A percentile compares a stretch with the other conserved stretches of the same genome.
Evolutionary conservation across 37 sponge, comb jelly and placozoan species (phyloP).

Genomic region (Ianthella basta): DNA sequence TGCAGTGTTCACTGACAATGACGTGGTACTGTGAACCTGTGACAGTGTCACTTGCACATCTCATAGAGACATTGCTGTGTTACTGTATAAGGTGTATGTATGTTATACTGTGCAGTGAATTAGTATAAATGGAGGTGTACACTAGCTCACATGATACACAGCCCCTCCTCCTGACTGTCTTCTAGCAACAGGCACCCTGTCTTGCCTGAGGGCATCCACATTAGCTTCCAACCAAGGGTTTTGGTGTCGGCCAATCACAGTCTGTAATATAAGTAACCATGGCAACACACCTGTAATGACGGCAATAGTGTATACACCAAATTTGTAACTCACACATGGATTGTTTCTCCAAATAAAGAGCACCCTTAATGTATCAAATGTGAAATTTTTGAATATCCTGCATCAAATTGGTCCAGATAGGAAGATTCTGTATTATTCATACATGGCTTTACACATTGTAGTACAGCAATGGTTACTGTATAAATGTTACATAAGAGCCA

Average conservation of each 20-base stretch:
- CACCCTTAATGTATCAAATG: constrained; percentile 41
- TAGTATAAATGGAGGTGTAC: too few species aligned
- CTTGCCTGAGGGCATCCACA: constrained; percentile 41
- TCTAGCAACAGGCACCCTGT: constrained; percentile 59
- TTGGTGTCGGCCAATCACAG: constrained; percentile 80
- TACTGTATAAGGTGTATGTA: too few species aligned
- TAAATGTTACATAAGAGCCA: too few species aligned
- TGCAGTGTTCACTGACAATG: too few species aligned
- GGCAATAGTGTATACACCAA: background rate
- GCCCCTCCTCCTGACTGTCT: constrained; percentile 87
- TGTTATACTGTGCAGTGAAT: too few species aligned
- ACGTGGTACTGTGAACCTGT: too few species aligned
- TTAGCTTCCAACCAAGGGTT: constrained; percentile 89
- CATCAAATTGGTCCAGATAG: too few species aligned
- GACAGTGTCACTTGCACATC: too few species aligned
- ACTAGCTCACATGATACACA: constrained; percentile 92
- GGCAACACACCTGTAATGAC: background rate
- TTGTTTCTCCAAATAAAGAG: constrained; percentile 72
- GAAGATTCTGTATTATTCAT: too few species aligned
- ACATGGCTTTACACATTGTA: too few species aligned
- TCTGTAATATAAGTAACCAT: constrained; percentile 11
- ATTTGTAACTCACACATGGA: constrained; percentile 54
- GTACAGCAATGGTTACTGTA: too few species aligned
- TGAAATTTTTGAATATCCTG: constrained; percentile 65
- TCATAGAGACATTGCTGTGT: too few species aligned